Conservation (phyloP, 2,113 vertebrate genomes). For the Lontra canadensis region DNA sequence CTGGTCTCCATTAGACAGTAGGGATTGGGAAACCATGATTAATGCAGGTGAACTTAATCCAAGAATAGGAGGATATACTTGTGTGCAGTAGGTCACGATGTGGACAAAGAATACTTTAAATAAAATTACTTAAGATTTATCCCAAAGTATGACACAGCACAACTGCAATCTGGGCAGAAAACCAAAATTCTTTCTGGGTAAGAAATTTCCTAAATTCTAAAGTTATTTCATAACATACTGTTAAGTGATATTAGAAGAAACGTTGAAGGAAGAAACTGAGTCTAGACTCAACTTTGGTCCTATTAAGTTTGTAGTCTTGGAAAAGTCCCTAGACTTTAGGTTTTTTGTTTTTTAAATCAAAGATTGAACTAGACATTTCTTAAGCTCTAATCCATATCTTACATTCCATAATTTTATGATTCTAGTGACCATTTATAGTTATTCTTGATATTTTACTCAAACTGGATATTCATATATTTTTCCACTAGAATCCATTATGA, state of each 20-base stretch:
- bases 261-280: neutral
- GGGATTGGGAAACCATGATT: neutral
- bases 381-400: neutral
- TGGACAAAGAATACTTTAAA: neutral
- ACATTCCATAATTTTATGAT: neutral
- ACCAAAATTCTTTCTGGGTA: neutral
- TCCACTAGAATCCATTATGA: constrained; percentile 18
- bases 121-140: neutral
- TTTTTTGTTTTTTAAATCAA: neutral
- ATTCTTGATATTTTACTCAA: constrained; percentile 26
- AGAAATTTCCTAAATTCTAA: neutral
- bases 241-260: neutral
- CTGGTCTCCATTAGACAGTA: neutral
- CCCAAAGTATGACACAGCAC: neutral
- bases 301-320: neutral
- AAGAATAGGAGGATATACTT: neutral
- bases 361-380: neutral
- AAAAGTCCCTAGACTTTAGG: neutral
- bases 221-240: neutral
- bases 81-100: neutral
- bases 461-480: constrained; percentile 4
- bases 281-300: neutral
- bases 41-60: neutral
- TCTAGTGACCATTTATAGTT: neutral
- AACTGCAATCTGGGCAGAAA: neutral